These are phyloP conservation scores for Megamerina dolium DNA, from an alignment of 2,888 invertebrate genomes.

Conservation along the genomic window DNA sequence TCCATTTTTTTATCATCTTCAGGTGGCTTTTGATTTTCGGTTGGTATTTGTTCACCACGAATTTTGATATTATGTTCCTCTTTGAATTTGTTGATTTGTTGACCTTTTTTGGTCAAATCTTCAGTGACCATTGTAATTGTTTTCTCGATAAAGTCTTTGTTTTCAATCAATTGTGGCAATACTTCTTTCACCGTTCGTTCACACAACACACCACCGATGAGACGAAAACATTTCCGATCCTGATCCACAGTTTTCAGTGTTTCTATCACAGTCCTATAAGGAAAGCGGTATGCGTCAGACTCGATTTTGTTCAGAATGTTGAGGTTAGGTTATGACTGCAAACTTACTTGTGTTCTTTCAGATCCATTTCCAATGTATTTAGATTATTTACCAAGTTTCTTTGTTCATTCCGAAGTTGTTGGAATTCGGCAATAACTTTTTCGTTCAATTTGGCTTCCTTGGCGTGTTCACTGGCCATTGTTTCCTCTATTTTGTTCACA, in stretches of 20 bases:
- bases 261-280: conserved; percentile 83
- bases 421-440: conserved; percentile 82
- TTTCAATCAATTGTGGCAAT: conserved; percentile 73
- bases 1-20: conserved; percentile 36
- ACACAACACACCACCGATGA: conserved; percentile 89
- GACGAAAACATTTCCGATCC: conserved; percentile 82
- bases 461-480: conserved; percentile 44
- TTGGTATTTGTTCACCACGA: conserved; percentile 57
- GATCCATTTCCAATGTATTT: conserved; percentile 87
- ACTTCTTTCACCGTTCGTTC: conserved; percentile 90
- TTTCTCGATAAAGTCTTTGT: conserved; percentile 72
- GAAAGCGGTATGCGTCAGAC: not conserved
- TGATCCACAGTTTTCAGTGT: conserved; percentile 80
- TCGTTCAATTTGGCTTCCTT: conserved; percentile 54
- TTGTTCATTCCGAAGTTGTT: conserved; percentile 81
- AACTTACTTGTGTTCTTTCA: conserved; percentile 88
- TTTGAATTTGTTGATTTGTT: conserved; percentile 86
- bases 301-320: not conserved
- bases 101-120: conserved; percentile 78
- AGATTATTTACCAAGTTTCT: conserved; percentile 79
- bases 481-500: conserved; percentile 18
- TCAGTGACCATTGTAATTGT: conserved; percentile 73
- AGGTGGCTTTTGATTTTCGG: conserved; percentile 33
- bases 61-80: conserved; percentile 85
- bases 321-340: conserved; percentile 27